Base-by-base conservation (phyloP, 2,888 invertebrate genomes). In the Sinhomidia bicolor region DNA sequence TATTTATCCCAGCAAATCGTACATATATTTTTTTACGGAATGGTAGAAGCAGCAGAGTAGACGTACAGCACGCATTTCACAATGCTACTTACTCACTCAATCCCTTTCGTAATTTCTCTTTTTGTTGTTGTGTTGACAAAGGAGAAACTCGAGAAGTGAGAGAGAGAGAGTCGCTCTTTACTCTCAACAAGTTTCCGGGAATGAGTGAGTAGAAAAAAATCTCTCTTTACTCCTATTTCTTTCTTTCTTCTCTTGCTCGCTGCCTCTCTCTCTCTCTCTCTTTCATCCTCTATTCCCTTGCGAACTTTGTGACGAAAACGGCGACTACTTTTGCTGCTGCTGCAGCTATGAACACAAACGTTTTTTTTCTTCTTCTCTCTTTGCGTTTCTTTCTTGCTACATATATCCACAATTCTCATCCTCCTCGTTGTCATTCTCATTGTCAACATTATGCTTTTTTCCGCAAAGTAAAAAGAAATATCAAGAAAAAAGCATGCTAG, bases 171-270 rank as follows among this genome's bases (percentile, higher is more conserved):
- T n/a, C 47, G 68, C 44, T 71, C 80, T 86, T 44, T 78, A 74
- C 71, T 62, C 71, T 41, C 86, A 86, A 86, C 86, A 80, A 86
- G 86, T 86, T 86, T 86, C 74, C 86, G 60, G 60, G 71, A 80
- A 57, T 65, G 23, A n/a, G n/a, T n/a, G n/a, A n/a, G n/a, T 20
- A n/a, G 17, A 20, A 76, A 51, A 26, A 44, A 74, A n/a, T 44
- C 9, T 5, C n/a, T 26, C 26, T 41, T 20, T 36, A 71, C 41
- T 71, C 12, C 12, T 12, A 0, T 9, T 26, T 26, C 0, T 62
- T 26, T 62, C 10, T 26, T 62, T 17, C 68, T 68, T 10, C 68
- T 68, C 36, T 36, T 26, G n/a, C n/a, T n/a, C n/a, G n/a, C n/a
- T n/a, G n/a, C n/a, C n/a, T n/a, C n/a, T n/a, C n/a, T n/a, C n/a